Evolutionary conservation across 2,113 vertebrate species (phyloP).

Genomic region (Lucifuga dentata): DNA sequence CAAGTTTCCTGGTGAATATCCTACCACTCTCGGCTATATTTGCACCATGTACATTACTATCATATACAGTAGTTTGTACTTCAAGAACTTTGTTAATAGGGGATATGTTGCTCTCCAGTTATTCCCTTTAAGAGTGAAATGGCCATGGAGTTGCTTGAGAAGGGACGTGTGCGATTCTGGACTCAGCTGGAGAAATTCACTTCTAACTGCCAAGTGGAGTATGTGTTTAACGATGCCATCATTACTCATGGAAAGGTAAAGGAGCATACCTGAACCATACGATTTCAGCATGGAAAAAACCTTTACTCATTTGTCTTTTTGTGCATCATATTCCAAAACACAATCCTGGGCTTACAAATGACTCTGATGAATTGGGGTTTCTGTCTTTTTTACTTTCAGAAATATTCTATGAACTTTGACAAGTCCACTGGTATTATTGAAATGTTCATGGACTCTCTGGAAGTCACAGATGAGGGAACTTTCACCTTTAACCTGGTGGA

Average conservation of each 20-base stretch:
- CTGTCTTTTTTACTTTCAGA: slow-evolving; percentile 77
- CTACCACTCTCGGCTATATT: not conserved
- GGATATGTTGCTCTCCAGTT: slow-evolving; percentile 77
- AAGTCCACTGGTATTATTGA: slow-evolving; percentile 91
- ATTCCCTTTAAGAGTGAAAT: slow-evolving; percentile 90
- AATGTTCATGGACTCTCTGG: slow-evolving; percentile 96
- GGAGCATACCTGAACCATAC: no score
- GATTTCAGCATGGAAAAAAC: no score
- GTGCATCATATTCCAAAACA: not conserved
- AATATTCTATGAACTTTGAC: slow-evolving; percentile 96
- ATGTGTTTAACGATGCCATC: slow-evolving; percentile 93
- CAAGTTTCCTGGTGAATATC: slow-evolving; percentile 93
- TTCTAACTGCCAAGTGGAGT: slow-evolving; percentile 88
- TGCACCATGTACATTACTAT: not conserved
- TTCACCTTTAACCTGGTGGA: slow-evolving; percentile 97
- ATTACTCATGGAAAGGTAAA: slow-evolving; percentile 90
- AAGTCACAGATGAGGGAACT: slow-evolving; percentile 94
- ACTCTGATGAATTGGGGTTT: not conserved
- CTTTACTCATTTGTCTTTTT: no score
- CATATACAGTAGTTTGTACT: not conserved
- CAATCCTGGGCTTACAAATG: not conserved
- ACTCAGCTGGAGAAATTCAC: slow-evolving; percentile 92
- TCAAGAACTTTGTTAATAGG: not conserved
- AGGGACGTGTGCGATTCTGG: slow-evolving; percentile 97
- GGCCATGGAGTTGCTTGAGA: slow-evolving; percentile 95